Evolutionary conservation across 2,113 vertebrate species (phyloP).

Genomic region (Sus scrofa): DNA sequence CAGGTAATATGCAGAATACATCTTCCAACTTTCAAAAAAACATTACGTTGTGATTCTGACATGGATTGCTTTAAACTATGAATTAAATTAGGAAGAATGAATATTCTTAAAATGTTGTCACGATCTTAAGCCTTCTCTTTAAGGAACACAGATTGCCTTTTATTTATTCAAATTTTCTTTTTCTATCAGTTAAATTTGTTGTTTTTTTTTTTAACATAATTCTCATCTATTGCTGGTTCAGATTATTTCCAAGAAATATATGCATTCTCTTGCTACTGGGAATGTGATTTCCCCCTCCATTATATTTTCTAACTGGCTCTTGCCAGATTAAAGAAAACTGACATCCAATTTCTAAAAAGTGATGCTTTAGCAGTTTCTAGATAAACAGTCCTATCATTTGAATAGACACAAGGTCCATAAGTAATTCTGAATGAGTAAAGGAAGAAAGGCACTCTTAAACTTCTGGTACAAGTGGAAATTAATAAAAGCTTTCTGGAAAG

Average conservation of each 20-base stretch:
- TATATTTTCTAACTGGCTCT: slow-evolving; percentile 34
- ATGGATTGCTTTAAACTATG: slow-evolving; percentile 39
- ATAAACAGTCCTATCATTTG: neutral
- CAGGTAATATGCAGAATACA: neutral
- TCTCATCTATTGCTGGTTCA: neutral
- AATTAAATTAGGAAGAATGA: neutral
- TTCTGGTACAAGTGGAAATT: neutral
- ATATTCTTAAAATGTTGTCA: slow-evolving; percentile 1
- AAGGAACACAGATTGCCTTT: neutral
- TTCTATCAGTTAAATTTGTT: slow-evolving; percentile 29
- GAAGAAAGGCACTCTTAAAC: neutral
- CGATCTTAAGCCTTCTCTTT: neutral
- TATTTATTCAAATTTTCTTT: neutral
- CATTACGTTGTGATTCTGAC: neutral
- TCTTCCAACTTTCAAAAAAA: slow-evolving; percentile 43
- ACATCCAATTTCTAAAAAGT: neutral
- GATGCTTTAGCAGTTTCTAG: neutral
- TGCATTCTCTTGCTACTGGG: neutral
- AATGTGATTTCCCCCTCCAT: neutral
- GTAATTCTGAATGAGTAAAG: neutral
- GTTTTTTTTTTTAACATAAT: slow-evolving; percentile 28
- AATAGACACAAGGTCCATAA: neutral
- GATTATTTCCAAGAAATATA: slow-evolving; percentile 10
- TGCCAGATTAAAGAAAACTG: neutral
- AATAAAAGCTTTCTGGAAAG: neutral